Evolutionary conservation across 2,797 vertebrate genomes (phyloP), one percentile per base, ranked within the genome.

Genomic region (Anabacerthia variegaticeps): DNA sequence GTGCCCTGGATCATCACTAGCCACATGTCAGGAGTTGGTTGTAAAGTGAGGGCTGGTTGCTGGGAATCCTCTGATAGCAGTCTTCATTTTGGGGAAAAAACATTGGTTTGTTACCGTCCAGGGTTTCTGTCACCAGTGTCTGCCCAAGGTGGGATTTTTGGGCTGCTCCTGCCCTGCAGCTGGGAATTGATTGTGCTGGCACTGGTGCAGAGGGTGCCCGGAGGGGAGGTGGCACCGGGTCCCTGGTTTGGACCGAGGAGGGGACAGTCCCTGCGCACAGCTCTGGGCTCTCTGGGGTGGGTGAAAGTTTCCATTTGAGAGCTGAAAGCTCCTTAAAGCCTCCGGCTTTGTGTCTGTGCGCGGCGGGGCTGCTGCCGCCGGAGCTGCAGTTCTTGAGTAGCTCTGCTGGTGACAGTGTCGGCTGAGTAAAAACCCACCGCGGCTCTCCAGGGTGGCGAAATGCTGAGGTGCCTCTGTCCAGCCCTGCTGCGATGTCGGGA

Each of bases 331-430:
- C 81, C 43, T 46, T 26, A 30, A 24, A 74, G 41, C 32, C 82
- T 43, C 52, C 0, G 3, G 46, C 82, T 75, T 52, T 73, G 76
- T 72, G 32, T n/a, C 16, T 0, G 14, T 1, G 0, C 49, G 0
- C 8, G 0, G 5, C 1, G 1, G 76, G 49, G 54, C 88, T 7
- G 59, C 69, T 18, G 85, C 88, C 6, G 62, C 85, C 2, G 63
- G 34, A 54, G 49, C 14, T 94, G 95, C 94, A 93, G 91, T 88
- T 89, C 95, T 88, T 63, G 72, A 16, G 67, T 2, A 63, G 89
- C 93, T 93, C 89, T 94, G 96, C 94, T 94, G 96, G 82, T 91
- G 95, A 85, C 95, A 91, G 92, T 89, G 87, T 94, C 41, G 81
- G 1, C 94, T 77, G 96, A 88, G 75, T 7, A 20, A 74, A 93